These are phyloP conservation scores for Lepidochrysops patricia DNA, from an alignment of 2,888 invertebrate genomes.

Conservation along the genomic window DNA sequence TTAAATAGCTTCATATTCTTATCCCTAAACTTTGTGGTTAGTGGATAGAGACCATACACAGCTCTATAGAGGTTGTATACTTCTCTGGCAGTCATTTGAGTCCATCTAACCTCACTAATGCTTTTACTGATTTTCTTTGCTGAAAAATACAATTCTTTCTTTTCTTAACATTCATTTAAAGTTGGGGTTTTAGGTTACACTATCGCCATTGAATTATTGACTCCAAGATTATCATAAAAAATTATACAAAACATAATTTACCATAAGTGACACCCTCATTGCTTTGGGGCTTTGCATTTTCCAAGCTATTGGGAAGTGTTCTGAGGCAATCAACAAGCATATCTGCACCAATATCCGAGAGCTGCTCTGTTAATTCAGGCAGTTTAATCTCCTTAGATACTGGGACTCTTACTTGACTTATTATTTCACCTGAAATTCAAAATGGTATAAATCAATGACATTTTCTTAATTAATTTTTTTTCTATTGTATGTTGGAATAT, in stretches of 20 bases:
- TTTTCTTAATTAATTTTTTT: no score
- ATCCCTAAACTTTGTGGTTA: constrained; percentile 77
- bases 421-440: constrained; percentile 69
- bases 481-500: no score
- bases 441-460: constrained; percentile 9
- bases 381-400: constrained; percentile 76
- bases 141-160: constrained; percentile 47
- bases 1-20: constrained; percentile 77
- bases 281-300: constrained; percentile 75
- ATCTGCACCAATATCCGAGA: constrained; percentile 81
- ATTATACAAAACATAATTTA: no score
- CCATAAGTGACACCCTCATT: constrained; percentile 79
- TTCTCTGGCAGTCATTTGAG: constrained; percentile 73
- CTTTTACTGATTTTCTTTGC: constrained; percentile 82
- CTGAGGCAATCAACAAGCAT: constrained; percentile 77
- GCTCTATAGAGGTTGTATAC: constrained; percentile 84
- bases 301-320: constrained; percentile 74
- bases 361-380: constrained; percentile 76
- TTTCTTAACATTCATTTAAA: no score
- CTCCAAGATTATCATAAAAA: no score
- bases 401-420: constrained; percentile 71
- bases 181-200: no score
- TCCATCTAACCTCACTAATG: constrained; percentile 80
- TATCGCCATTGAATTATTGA: no score
- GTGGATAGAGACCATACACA: constrained; percentile 76